Percentiles rank a stretch among this genome's conserved stretches.
phyloP scores from a whole-genome alignment of 1,140 invertebrate species.

The Diorhabda elongata region DNA sequence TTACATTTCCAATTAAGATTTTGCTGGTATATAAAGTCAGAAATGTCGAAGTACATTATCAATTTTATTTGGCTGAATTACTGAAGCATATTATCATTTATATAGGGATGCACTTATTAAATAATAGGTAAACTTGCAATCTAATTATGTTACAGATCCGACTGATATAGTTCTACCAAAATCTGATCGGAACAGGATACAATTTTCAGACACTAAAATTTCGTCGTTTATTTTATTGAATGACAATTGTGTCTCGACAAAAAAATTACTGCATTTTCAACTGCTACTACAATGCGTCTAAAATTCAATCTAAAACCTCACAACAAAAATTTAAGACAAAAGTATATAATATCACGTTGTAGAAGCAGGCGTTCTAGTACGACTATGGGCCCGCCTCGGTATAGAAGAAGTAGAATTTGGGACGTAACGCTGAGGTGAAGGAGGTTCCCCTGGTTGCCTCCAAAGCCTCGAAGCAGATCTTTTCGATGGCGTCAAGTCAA shows the following conservation, averaged over 20 bases:
- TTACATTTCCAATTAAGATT: too few species aligned
- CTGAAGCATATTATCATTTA: too few species aligned
- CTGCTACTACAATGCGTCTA: background rate
- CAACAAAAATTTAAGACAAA: background rate
- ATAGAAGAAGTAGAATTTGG: slow-evolving; percentile 17
- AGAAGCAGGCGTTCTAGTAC: slow-evolving; percentile 26
- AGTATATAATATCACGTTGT: slow-evolving; percentile 21
- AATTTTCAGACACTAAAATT: background rate
- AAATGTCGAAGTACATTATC: too few species aligned
- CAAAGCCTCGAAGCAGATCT: slow-evolving; percentile 25
- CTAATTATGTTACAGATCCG: too few species aligned
- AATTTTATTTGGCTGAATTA: too few species aligned
- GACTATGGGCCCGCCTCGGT: slow-evolving; percentile 27
- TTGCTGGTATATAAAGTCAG: too few species aligned
- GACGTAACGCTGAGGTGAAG: slow-evolving; percentile 26
- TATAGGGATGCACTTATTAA: too few species aligned
- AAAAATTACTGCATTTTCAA: slow-evolving; percentile 10
- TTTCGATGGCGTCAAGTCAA: slow-evolving; percentile 7
- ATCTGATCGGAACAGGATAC: background rate
- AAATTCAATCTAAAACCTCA: slow-evolving; percentile 8
- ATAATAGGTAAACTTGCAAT: too few species aligned
- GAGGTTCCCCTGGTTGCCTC: slow-evolving; percentile 32
- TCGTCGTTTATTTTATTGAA: background rate
- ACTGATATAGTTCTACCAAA: background rate
- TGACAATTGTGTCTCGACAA: too few species aligned